phyloP scores from a whole-genome alignment of 2,113 vertebrate species.

The Sander vitreus region DNA sequence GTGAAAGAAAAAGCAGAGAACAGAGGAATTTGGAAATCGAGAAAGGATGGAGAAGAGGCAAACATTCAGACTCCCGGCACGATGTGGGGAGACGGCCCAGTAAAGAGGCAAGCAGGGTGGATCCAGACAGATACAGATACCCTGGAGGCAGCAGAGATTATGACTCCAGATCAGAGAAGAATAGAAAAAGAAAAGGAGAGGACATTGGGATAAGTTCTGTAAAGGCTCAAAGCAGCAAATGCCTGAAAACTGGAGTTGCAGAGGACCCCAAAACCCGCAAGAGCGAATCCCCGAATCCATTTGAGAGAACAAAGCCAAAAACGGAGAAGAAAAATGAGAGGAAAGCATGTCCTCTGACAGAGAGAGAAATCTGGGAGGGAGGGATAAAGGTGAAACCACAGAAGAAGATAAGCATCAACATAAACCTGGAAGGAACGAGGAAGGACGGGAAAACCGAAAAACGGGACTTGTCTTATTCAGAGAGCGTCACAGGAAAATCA shows the following conservation, averaged over 20 bases:
- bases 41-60: slow-evolving; percentile 81
- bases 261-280: neutral
- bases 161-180: slow-evolving; percentile 72
- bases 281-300: slow-evolving; percentile 15
- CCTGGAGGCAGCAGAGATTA: slow-evolving; percentile 26
- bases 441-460: slow-evolving; percentile 40
- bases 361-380: slow-evolving; percentile 73
- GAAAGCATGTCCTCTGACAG: slow-evolving; percentile 57
- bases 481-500: neutral
- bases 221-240: slow-evolving; percentile 16
- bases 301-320: slow-evolving; percentile 51
- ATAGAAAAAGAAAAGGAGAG: slow-evolving; percentile 65
- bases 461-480: neutral
- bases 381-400: slow-evolving; percentile 84
- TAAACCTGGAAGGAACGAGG: slow-evolving; percentile 82
- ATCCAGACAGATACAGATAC: slow-evolving; percentile 62
- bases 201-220: slow-evolving; percentile 16
- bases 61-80: slow-evolving; percentile 79
- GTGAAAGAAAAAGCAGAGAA: slow-evolving; percentile 80
- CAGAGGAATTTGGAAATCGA: slow-evolving; percentile 66
- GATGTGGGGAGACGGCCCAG: slow-evolving; percentile 74
- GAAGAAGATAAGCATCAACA: slow-evolving; percentile 96
- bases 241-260: neutral
- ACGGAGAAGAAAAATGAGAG: slow-evolving; percentile 47
- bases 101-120: neutral